phyloP scores from a whole-genome alignment of 2,113 vertebrate species.

The Panthera uncia region DNA sequence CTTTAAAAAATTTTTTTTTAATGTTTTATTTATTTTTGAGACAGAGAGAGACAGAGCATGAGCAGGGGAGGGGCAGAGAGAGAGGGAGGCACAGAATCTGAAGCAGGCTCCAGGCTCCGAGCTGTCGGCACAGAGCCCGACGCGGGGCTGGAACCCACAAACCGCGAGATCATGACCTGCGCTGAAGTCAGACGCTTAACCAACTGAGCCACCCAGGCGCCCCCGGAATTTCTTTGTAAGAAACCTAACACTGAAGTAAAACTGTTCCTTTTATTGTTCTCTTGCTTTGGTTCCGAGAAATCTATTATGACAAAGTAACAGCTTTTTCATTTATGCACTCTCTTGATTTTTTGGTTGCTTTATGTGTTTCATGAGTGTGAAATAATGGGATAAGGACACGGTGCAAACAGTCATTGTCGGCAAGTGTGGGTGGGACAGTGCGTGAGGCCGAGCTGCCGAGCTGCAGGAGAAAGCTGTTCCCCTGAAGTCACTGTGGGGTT shows the following conservation, averaged over 20 bases:
- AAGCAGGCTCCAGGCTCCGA: too few relatives aligned
- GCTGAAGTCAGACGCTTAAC: too few relatives aligned
- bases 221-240: not conserved
- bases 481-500: not conserved
- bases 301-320: not conserved
- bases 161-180: too few relatives aligned
- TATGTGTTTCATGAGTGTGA: not conserved
- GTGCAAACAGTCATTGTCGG: not conserved
- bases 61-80: too few relatives aligned
- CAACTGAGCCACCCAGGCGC: too few relatives aligned
- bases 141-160: too few relatives aligned
- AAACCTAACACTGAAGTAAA: not conserved
- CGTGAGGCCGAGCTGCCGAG: rapidly evolving
- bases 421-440: too few relatives aligned
- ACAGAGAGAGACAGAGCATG: too few relatives aligned
- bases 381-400: not conserved
- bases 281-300: not conserved
- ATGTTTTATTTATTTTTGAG: too few relatives aligned
- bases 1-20: too few relatives aligned
- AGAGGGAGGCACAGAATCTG: too few relatives aligned
- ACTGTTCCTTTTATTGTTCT: not conserved
- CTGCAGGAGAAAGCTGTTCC: not conserved
- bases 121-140: too few relatives aligned
- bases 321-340: not conserved
- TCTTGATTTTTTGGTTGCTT: not conserved